Percentiles rank a stretch among this genome's conserved stretches.
phyloP scores from a whole-genome alignment of 2,797 vertebrate species.

The Arvicola amphibius region DNA sequence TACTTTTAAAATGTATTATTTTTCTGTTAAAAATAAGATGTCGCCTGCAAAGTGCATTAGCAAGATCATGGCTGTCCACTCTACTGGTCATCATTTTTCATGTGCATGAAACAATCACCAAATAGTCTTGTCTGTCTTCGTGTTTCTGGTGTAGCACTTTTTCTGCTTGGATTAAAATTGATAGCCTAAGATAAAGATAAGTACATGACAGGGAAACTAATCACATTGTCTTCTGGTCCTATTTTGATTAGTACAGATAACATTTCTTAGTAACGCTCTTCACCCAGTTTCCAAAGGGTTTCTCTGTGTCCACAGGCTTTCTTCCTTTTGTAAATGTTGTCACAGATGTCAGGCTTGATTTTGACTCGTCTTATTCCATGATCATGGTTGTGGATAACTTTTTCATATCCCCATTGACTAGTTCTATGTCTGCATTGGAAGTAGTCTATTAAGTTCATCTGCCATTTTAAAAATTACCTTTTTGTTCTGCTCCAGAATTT shows the following conservation, averaged over 20 bases:
- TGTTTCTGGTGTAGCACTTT: background rate
- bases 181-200: background rate
- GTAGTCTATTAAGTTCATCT: background rate
- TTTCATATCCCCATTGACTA: background rate
- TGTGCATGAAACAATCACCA: background rate
- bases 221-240: background rate
- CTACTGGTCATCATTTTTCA: background rate
- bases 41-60: background rate
- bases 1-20: background rate
- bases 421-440: background rate
- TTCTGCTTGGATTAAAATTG: background rate
- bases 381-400: background rate
- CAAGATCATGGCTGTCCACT: background rate
- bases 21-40: slow-evolving; percentile 22
- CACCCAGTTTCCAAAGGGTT: background rate
- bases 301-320: background rate
- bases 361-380: background rate
- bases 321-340: background rate
- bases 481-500: background rate
- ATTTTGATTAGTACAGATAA: background rate
- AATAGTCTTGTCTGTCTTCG: background rate
- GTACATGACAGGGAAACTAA: background rate
- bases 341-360: background rate
- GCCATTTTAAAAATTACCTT: background rate
- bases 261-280: background rate